Percentiles rank a stretch among this genome's conserved stretches.
These are phyloP conservation scores for Paedocypris sp. DNA, from an alignment of 2,113 vertebrate species.

Conservation along the genomic window DNA sequence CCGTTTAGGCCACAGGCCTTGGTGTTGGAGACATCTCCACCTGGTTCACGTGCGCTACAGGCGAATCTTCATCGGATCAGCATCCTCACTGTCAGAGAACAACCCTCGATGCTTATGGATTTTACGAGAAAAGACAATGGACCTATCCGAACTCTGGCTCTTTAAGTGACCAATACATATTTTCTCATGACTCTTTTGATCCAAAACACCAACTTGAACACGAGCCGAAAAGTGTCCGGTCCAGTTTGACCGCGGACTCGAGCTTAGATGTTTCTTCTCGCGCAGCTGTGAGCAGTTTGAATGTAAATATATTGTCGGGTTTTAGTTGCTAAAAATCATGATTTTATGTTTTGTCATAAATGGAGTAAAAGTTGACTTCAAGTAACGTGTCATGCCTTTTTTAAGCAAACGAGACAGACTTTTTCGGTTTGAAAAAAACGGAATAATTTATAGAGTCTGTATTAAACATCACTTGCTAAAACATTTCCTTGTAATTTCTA, in stretches of 20 bases:
- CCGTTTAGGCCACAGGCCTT: slow-evolving; percentile 38
- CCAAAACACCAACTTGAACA: slow-evolving; percentile 59
- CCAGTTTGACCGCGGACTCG: slow-evolving; percentile 25
- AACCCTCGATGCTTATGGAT: slow-evolving; percentile 4
- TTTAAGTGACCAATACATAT: slow-evolving; percentile 42
- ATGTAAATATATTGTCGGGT: slow-evolving; percentile 97
- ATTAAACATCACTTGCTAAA: no score
- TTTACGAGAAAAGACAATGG: slow-evolving; percentile 43
- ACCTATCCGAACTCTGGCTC: slow-evolving; percentile 45
- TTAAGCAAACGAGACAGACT: background rate
- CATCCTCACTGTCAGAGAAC: slow-evolving; percentile 25
- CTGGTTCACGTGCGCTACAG: slow-evolving; percentile 46
- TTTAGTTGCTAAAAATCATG: slow-evolving; percentile 98
- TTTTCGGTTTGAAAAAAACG: no score
- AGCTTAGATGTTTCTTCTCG: slow-evolving; percentile 51
- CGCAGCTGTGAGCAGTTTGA: slow-evolving; percentile 67
- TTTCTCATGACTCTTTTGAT: slow-evolving; percentile 54
- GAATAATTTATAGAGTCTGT: no score
- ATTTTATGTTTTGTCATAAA: slow-evolving; percentile 99
- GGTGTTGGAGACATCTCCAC: slow-evolving; percentile 39
- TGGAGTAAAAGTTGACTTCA: slow-evolving; percentile 86
- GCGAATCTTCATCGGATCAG: slow-evolving; percentile 34
- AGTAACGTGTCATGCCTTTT: slow-evolving; percentile 55
- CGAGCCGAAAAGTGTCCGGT: slow-evolving; percentile 18
- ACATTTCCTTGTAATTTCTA: no score